Conservation (phyloP, 1,140 invertebrate species). For the Drosophila kurseongensis region DNA sequence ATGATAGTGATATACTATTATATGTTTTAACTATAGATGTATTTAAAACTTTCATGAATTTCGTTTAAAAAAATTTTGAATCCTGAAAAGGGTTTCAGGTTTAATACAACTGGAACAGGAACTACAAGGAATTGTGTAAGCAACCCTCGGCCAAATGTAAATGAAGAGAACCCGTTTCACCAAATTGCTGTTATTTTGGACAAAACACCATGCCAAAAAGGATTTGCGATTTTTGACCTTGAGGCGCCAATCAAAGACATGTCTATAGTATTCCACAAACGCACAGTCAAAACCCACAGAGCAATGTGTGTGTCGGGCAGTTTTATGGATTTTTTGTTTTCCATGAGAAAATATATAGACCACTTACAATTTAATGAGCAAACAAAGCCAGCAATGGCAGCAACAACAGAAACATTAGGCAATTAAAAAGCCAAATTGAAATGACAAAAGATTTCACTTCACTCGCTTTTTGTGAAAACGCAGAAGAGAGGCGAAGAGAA, state of each 20-base stretch:
- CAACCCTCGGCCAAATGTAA: constrained; percentile 11
- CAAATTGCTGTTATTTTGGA: constrained; percentile 13
- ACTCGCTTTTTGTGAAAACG: constrained; percentile 38
- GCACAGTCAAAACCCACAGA: not conserved
- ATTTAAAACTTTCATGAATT: too few species aligned
- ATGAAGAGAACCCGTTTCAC: constrained; percentile 9
- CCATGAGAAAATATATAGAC: constrained; percentile 57
- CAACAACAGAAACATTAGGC: constrained; percentile 50
- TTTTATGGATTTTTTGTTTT: constrained; percentile 28
- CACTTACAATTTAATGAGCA: constrained; percentile 74
- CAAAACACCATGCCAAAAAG: constrained; percentile 25
- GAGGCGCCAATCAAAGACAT: constrained; percentile 29
- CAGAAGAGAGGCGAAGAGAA: constrained; percentile 11
- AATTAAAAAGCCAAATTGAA: constrained; percentile 70
- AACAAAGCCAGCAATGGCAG: constrained; percentile 59
- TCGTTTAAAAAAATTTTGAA: too few species aligned
- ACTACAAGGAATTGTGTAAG: not conserved
- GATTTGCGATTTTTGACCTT: constrained; percentile 43
- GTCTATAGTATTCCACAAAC: not conserved
- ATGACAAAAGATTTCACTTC: constrained; percentile 72
- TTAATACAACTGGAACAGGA: too few species aligned
- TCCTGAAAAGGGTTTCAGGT: too few species aligned
- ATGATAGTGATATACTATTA: too few species aligned
- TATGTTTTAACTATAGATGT: too few species aligned
- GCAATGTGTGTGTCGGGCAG: not conserved